Conservation (phyloP, 1,140 invertebrate species). For the Zaprionus africanus region DNA sequence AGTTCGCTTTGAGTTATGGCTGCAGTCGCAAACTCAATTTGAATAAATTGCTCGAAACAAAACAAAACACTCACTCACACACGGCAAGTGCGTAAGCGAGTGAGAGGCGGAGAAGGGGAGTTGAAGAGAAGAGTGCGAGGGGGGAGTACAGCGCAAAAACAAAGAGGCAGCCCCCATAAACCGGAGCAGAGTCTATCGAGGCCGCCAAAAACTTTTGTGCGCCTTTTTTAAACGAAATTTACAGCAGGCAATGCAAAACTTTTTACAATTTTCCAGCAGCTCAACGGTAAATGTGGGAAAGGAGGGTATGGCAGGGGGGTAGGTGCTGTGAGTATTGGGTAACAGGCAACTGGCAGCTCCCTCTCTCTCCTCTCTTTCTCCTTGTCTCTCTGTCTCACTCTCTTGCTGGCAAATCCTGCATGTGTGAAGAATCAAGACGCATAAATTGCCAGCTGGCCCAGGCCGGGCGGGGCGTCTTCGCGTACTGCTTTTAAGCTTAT, state of each 20-base stretch:
- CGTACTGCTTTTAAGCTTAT: conserved; percentile 74
- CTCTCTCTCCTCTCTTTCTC: neutral
- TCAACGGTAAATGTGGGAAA: conserved; percentile 1
- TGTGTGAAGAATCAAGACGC: conserved; percentile 78
- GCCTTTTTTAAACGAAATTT: conserved; percentile 76
- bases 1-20: conserved; percentile 75
- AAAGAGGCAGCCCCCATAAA: conserved; percentile 46
- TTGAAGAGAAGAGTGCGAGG: conserved; percentile 6
- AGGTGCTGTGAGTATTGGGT: neutral
- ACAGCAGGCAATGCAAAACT: conserved; percentile 60
- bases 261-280: conserved; percentile 46
- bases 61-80: conserved; percentile 57
- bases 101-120: neutral
- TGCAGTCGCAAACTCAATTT: conserved; percentile 80
- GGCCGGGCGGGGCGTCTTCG: conserved; percentile 17
- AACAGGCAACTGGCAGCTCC: conserved; percentile 12
- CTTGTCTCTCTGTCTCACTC: neutral
- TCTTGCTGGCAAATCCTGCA: conserved; percentile 37
- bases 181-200: conserved; percentile 62
- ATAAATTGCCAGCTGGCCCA: conserved; percentile 69
- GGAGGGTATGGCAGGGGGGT: neutral
- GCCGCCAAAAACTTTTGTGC: conserved; percentile 61
- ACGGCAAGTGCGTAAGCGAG: conserved; percentile 31
- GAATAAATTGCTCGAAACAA: conserved; percentile 75
- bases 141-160: conserved; percentile 24